Evolutionary conservation across 2,113 vertebrate genomes (phyloP), one percentile per base, ranked within the genome.

Genomic region (Saimiri boliviensis): DNA sequence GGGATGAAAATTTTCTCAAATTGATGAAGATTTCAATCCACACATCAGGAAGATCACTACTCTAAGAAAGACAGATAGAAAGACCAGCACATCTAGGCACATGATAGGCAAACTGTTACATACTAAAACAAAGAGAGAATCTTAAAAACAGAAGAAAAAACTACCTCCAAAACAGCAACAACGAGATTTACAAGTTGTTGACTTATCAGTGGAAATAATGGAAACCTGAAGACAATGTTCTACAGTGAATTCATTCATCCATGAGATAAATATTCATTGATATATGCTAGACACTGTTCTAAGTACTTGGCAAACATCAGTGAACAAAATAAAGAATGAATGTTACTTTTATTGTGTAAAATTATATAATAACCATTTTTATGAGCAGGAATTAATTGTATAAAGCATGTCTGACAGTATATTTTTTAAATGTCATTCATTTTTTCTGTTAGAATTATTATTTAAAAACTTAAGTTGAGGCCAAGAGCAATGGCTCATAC

Each of bases 311-410:
- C 52, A 63, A 27, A 21, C 13, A 84, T 40, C 25, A 63, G 47
- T 89, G 19, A 77, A 63, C 14, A 96, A 88, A 60, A 92, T 4
- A 76, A 87, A 94, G 56, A 88, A 60, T 40, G 25, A 8, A 70
- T 60, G 6, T 30, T 81, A 79, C 11, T 86, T 80, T 85, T 83
- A 77, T 71, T 56, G 25, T 73, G 11, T n/a, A 84, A 87, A 92
- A 92, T 58, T 92, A 94, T 71, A 66, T 76, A 56, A 19, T 20
- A 66, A 58, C 58, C 87, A 40, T 85, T 85, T 92, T 47, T 70
- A 96, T 92, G 52, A 79, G 60, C 79, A 92, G n/a, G 92, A 88
- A 63, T 77, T 89, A 89, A 83, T 89, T 89, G 32, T 47, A 73
- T 40, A 86, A 56, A 89, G 27, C 45, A 92, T 42, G 40, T 12